These are phyloP conservation scores for Hydropotes inermis DNA, from an alignment of 2,113 vertebrate genomes.

Conservation along the genomic window DNA sequence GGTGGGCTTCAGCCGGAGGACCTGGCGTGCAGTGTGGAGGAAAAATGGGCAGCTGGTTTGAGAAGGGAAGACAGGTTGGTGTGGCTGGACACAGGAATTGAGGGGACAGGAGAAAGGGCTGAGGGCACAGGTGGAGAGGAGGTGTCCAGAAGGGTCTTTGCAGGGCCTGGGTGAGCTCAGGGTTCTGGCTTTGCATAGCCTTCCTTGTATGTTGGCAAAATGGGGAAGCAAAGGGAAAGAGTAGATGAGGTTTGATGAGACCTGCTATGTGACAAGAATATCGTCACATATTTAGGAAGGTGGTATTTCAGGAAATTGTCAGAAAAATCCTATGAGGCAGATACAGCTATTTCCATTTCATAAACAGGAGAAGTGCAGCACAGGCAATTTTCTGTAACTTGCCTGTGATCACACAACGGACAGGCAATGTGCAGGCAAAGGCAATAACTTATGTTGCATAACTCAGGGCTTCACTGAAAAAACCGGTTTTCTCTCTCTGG, in stretches of 20 bases:
- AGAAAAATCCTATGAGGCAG: background rate
- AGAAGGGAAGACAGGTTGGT: background rate
- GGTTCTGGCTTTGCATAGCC: background rate
- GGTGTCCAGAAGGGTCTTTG: background rate
- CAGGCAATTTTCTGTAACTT: background rate
- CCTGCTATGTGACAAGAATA: background rate
- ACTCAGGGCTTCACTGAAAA: background rate
- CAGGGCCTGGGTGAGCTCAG: background rate
- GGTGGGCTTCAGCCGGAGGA: background rate
- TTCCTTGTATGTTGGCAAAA: background rate
- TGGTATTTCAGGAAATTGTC: background rate
- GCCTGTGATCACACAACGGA: background rate
- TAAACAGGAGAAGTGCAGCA: background rate
- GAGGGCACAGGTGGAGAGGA: background rate
- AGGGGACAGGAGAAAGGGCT: background rate
- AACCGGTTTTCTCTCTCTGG: background rate
- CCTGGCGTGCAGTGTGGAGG: rapidly evolving
- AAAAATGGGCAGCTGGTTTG: background rate
- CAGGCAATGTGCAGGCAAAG: background rate
- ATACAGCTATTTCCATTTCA: background rate
- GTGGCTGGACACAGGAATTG: background rate
- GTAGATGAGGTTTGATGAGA: background rate
- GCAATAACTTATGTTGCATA: background rate
- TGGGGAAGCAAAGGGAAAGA: background rate
- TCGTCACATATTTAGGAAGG: background rate